These are phyloP conservation scores for Albula goreensis DNA, from an alignment of 2,113 vertebrate genomes.

Conservation along the genomic window DNA sequence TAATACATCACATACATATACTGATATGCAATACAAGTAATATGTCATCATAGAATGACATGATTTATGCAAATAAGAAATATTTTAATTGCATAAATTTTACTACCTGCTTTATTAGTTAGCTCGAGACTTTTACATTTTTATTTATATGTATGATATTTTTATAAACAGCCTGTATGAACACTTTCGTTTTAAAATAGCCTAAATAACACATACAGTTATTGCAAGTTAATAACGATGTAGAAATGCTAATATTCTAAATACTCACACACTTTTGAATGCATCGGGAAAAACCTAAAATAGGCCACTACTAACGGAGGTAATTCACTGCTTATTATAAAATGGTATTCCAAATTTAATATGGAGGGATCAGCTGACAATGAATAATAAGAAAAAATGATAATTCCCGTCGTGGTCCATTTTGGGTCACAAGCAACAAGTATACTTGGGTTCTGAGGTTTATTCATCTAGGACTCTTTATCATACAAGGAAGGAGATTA, in stretches of 20 bases:
- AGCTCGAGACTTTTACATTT: too few species aligned
- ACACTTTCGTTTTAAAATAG: too few species aligned
- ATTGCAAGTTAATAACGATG: too few species aligned
- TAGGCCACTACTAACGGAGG: background rate
- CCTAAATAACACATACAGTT: too few species aligned
- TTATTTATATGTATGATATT: too few species aligned
- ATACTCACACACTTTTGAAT: too few species aligned
- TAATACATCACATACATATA: too few species aligned
- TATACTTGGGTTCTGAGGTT: background rate
- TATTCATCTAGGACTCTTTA: background rate
- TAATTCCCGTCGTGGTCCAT: background rate
- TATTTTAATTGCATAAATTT: too few species aligned
- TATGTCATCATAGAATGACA: background rate
- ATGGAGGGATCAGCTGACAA: background rate
- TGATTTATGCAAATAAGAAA: background rate
- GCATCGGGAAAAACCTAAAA: background rate
- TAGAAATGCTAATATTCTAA: too few species aligned
- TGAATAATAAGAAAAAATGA: background rate
- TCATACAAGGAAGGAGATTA: background rate
- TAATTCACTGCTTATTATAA: background rate
- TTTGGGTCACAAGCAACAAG: background rate
- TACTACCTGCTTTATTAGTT: too few species aligned
- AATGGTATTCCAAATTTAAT: too few species aligned
- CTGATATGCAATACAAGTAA: background rate
- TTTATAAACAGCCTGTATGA: too few species aligned